Evolutionary conservation across 2,888 invertebrate genomes (phyloP).

Genomic region (Trilocha varians): DNA sequence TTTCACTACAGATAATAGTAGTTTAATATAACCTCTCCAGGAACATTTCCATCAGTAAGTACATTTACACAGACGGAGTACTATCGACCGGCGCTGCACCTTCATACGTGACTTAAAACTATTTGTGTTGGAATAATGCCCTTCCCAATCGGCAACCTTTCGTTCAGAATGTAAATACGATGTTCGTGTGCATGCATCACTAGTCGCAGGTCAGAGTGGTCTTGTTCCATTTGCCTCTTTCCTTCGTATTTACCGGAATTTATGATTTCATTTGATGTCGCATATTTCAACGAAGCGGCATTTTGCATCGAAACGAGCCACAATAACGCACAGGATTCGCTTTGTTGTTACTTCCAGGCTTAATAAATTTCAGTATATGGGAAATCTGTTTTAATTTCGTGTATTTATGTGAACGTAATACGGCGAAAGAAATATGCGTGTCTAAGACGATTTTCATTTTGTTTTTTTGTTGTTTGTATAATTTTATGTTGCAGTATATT

Average conservation of each 20-base stretch:
- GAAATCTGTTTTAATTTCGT: constrained; percentile 17
- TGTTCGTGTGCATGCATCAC: background rate
- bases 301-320: constrained; percentile 51
- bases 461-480: constrained; percentile 4
- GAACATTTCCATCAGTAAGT: too few species aligned
- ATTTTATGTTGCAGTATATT: background rate
- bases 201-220: constrained; percentile 7
- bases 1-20: too few species aligned
- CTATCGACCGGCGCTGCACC: too few species aligned
- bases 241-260: constrained; percentile 51
- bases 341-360: constrained; percentile 35
- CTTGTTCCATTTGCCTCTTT: constrained; percentile 12
- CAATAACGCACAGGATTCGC: constrained; percentile 42
- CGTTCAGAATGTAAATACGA: background rate
- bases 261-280: constrained; percentile 66
- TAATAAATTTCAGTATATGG: constrained; percentile 25
- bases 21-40: too few species aligned
- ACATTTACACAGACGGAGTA: too few species aligned
- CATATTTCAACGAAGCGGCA: constrained; percentile 56
- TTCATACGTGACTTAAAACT: too few species aligned
- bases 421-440: constrained; percentile 9
- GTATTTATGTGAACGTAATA: constrained; percentile 14
- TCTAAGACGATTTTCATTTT: constrained; percentile 13
- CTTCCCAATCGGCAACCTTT: too few species aligned
- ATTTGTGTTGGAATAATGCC: too few species aligned